Evolutionary conservation across 2,888 invertebrate species (phyloP), one percentile per base, ranked within the genome.

Genomic region (Cephus spinipes): DNA sequence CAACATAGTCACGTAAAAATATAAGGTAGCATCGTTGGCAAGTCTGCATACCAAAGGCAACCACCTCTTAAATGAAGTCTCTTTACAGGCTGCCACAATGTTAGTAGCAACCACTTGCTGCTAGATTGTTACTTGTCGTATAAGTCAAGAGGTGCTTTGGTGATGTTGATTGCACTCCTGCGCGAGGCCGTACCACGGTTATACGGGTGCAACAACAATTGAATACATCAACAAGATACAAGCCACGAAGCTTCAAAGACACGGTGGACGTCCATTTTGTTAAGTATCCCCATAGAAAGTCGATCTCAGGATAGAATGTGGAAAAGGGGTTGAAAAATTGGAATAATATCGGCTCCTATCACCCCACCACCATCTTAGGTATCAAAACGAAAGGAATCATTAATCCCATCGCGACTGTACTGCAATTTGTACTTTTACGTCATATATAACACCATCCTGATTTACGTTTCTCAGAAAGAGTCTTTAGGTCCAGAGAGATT

Each of bases 71-170:
- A 85, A 85, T 83, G 82, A 86, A 85, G 83, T 83, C 82, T 85
- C 83, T 85, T 83, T 82, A 85, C 81, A 81, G 82, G 83, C 82
- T 82, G 81, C 81, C 81, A 83, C 83, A 83, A 82, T 83, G 83
- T 83, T 81, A 79, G 81, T 79, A 76, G 80, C 83, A 81, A 81
- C 83, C 82, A 83, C 83, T 84, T 79, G 79, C 79, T 82, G 69
- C 77, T 79, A 78, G 79, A 73, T 83, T 83, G 82, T 84, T 80
- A 80, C 82, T 82, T 77, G 81, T 86, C 86, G 82, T 85, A 85
- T 86, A 86, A 86, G 81, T 84, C 83, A 83, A 86, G 84, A 85
- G 85, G 84, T 85, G 82, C 84, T 86, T 82, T 83, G 82, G 82
- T 80, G 82, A 83, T 83, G 83, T 83, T 83, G 84, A 84, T 81